Conservation (phyloP, 1,140 invertebrate species). For the Heliconius congener region DNA sequence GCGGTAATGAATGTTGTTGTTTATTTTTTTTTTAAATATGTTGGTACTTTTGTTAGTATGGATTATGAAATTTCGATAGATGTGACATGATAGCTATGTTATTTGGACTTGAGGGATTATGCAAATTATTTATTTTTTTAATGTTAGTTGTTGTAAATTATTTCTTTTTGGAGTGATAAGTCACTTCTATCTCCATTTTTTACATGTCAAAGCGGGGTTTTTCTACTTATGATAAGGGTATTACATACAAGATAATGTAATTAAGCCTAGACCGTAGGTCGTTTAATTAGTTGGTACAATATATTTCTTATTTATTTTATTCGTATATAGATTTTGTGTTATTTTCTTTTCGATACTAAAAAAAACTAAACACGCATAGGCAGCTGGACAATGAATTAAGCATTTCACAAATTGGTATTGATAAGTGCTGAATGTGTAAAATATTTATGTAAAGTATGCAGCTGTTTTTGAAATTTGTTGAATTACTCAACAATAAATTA, state of each 20-base stretch:
- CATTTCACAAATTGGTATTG: background rate
- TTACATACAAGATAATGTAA: background rate
- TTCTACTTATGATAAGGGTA: background rate
- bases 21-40: background rate
- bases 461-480: conserved; percentile 4
- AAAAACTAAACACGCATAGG: background rate
- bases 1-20: background rate
- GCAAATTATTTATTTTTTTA: background rate
- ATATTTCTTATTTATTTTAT: background rate
- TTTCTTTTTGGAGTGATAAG: background rate
- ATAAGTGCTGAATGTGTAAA: conserved; percentile 10
- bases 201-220: too few species aligned
- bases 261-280: background rate
- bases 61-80: background rate
- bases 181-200: background rate
- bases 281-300: background rate
- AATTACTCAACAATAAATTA: background rate
- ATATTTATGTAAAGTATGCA: background rate
- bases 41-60: background rate
- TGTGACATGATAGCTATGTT: background rate
- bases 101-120: background rate
- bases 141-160: background rate
- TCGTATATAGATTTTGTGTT: background rate
- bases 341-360: background rate
- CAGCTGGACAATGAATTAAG: background rate